Base-by-base conservation (phyloP, 2,888 invertebrate species). In the Cenopis cana region DNA sequence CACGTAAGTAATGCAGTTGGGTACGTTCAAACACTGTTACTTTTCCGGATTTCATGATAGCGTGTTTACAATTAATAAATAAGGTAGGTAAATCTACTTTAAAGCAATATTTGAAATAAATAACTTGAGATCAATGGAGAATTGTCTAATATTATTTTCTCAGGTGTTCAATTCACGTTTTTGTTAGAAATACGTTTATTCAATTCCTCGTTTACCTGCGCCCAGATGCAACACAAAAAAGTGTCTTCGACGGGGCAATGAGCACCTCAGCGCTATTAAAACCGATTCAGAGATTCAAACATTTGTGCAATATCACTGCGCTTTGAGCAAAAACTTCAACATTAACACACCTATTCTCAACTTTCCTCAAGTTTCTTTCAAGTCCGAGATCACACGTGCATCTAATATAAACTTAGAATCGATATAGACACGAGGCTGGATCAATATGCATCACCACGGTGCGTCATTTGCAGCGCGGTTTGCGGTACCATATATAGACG, bases 71-170 rank as follows among this genome's bases (percentile, higher is more conserved):
- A 56, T 81, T 78, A 85, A 88, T 89, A 90, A 91, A 90, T 92
- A 90, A 85, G 82, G 79, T 85, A 85, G 82, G 79, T 85, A 85
- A 85, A 85, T 84, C 85, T 88, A 88, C 81, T 82, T 82, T 86
- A 83, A 80, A 79, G 80, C 79, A 82, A 82, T 86, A 87, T 86
- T 86, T 85, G 82, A 89, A 84, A 88, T 90, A 89, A 90, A 91
- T 89, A 91, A 90, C 89, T 89, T 93, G 93, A 93, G 93, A 93
- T 93, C 93, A 93, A 85, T 89, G 84, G 85, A 86, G 87, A 88
- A 85, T 87, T 87, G 83, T 84, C 79, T 82, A 84, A 84, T 76
- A 76, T 78, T 80, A 81, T 77, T 76, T 76, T 75, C 69, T 68
- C 70, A 69, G 73, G 74, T 72, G 71, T 41, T 18, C 38, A 61